Evolutionary conservation across 92 coral and sea anemone genomes (phyloP).

Genomic region (Porites lobata): DNA sequence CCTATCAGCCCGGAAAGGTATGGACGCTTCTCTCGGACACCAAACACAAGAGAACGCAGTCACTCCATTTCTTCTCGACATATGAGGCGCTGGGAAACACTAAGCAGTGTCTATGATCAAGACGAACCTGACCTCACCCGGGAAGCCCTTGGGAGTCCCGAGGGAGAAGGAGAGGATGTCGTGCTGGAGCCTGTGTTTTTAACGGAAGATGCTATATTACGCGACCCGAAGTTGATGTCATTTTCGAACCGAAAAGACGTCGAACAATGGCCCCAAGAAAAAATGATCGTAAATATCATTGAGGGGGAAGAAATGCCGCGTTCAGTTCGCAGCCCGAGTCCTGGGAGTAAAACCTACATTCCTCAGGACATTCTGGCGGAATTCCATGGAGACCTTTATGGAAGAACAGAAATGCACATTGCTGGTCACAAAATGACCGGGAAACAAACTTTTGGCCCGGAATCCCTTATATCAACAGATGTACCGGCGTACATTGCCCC

Average conservation of each 20-base stretch:
- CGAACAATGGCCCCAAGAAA: constrained; percentile 62
- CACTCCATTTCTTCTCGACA: constrained; percentile 39
- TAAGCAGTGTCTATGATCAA: constrained; percentile 59
- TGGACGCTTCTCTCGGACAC: constrained; percentile 72
- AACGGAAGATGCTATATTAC: constrained; percentile 66
- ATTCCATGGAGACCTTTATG: constrained; percentile 78
- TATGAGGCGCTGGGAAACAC: constrained; percentile 67
- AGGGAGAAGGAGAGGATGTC: constrained; percentile 42
- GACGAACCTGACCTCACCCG: constrained; percentile 50
- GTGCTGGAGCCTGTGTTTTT: constrained; percentile 76
- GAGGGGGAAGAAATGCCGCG: constrained; percentile 41
- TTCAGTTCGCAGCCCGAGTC: constrained; percentile 80
- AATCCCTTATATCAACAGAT: constrained; percentile 18
- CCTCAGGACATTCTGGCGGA: constrained; percentile 86
- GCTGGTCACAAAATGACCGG: constrained; percentile 40
- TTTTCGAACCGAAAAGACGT: constrained; percentile 41
- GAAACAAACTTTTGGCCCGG: constrained; percentile 4
- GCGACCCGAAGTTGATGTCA: constrained; percentile 52
- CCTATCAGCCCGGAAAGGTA: constrained; percentile 90
- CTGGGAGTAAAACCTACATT: constrained; percentile 81
- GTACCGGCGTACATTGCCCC: constrained; percentile 68
- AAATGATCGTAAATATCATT: constrained; percentile 62
- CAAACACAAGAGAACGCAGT: constrained; percentile 51
- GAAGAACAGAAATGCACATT: constrained; percentile 40
- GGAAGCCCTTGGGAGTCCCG: constrained; percentile 55